Base-by-base conservation (phyloP, 2,113 vertebrate genomes). In the Solea senegalensis region DNA sequence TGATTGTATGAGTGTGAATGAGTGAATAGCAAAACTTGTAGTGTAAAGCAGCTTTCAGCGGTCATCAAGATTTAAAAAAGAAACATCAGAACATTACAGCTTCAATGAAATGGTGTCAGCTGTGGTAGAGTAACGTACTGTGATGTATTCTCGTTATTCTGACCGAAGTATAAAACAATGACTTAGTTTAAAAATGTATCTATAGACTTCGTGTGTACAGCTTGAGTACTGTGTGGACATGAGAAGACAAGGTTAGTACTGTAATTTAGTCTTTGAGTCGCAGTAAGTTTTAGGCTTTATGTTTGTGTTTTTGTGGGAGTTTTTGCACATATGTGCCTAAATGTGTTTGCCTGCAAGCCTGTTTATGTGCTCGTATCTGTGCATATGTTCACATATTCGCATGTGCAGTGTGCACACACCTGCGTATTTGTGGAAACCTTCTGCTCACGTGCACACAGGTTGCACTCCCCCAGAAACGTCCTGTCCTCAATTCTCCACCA, bases 381-480 rank as follows among this genome's bases (percentile, higher is more conserved):
- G n/a, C 44, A 60, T 59, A 81, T 81, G 59, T 66, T 63, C 60
- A 69, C 49, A 72, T 54, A 57, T 50, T 59, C 65, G 70, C 58
- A 78, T 52, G 48, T 67, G 61, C 28, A 75, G 45, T 13, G 9
- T 61, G 34, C 5, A 6, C 5, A 53, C 70, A 55, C 63, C 44
- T 70, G 77, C 50, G 60, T 65, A 59, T 70, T 28, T 46, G 55
- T 80, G 62, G 9, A 57, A 58, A 69, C 75, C 72, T 80, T 88
- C 72, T 83, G 79, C 79, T 82, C 64, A 50, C 3, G 7, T 75
- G 65, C 34, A 58, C 57, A 82, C 68, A 85, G 74, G 84, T 88
- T 81, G 70, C 14, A 45, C 50, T 15, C 15, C 46, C 43, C 56
- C 43, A 27, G 44, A 73, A 71, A 51, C 41, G 44, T 27, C 26